Conservation (phyloP, 2,797 vertebrate genomes). For the Cynopterus sphinx region DNA sequence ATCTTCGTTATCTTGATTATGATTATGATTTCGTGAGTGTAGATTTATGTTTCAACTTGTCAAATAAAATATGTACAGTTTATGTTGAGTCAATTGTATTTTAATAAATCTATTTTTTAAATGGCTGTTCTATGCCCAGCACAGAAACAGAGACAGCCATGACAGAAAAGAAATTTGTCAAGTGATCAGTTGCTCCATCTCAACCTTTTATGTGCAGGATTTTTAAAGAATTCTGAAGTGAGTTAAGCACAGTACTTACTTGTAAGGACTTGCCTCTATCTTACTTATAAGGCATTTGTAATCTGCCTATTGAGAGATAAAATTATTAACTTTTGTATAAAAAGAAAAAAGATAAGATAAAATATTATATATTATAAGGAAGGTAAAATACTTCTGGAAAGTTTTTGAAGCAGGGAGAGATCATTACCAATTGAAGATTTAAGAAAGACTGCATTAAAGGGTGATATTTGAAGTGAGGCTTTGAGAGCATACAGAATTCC, state of each 20-base stretch:
- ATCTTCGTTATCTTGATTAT: not conserved
- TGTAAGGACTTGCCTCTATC: not conserved
- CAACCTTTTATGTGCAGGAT: not conserved
- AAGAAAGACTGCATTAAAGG: not conserved
- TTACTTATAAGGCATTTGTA: not conserved
- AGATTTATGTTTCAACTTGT: not conserved
- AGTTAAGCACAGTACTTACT: not conserved
- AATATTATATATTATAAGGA: not conserved
- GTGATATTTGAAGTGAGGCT: not conserved
- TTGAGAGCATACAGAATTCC: not conserved
- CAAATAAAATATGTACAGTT: not conserved
- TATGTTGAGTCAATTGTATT: not conserved
- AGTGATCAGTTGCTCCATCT: not conserved
- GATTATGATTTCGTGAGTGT: not conserved
- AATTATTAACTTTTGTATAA: not conserved
- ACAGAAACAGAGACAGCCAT: not conserved
- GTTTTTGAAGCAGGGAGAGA: not conserved
- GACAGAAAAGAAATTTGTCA: not conserved
- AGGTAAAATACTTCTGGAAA: conserved; percentile 14
- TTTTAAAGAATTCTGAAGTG: not conserved
- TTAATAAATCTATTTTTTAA: not conserved
- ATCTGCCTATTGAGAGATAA: not conserved
- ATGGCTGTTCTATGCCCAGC: not conserved
- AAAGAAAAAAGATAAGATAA: not conserved
- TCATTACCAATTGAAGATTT: not conserved